Evolutionary conservation across 2,797 vertebrate genomes (phyloP), one percentile per base, ranked within the genome.

Genomic region (Paramormyrops hopkinsi): DNA sequence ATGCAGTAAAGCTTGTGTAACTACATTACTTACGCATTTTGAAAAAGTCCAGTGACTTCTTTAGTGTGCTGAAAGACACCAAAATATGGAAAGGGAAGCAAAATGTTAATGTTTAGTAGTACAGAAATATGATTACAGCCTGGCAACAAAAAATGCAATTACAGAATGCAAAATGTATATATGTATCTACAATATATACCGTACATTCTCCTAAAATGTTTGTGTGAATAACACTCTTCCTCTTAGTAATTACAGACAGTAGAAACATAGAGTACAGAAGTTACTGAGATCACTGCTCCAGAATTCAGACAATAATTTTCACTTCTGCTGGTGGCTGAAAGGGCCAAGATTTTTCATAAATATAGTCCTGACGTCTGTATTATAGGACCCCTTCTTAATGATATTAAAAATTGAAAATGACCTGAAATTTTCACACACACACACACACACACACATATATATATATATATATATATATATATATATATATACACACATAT

Each of bases 11-110:
- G 69, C 17, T 14, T 59, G 11, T 46, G 86, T 50, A 76, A 73
- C 53, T 44, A 22, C 37, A 87, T 76, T 91, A 97, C 98, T 99
- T 94, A 99, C 98, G 97, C 92, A 98, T 95, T 93, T 99, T 99
- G 90, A 99, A 97, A 92, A 97, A 92, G 29, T 99, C 98, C 17
- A 99, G 94, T 2, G 98, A 97, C 92, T 96, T 95, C 94, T 98
- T 99, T 92, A 99, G 92, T 0, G 97, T 97, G 94, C 98, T 98
- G 41, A 54, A 92, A 91, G 29, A 91, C 92, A 87, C 1, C 0
- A 44, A 12, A 8, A 89, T 86, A 86, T 51, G 29, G 29, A 54
- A 41, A 44, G 17, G 50, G 25, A 84, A 19, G n/a, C n/a, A 41
- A 41, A 4, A 82, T 82, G 1, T 69, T 37, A 6, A 59, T 6